These are phyloP conservation scores for Zygothrica quintamaculata DNA, from an alignment of 2,888 invertebrate species.

Conservation along the genomic window DNA sequence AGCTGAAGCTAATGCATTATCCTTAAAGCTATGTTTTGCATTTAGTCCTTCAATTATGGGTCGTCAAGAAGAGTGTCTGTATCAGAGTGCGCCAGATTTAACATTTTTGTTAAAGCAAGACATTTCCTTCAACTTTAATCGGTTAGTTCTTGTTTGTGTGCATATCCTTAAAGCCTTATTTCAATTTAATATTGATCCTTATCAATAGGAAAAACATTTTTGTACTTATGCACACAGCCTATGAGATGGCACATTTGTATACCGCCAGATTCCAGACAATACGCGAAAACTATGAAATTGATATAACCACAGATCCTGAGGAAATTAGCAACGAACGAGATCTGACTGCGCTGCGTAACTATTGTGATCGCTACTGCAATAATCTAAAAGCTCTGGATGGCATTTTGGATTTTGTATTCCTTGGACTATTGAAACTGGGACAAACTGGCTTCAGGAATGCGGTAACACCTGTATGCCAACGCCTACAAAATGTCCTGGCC, in stretches of 20 bases:
- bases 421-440: constrained; percentile 90
- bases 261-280: constrained; percentile 88
- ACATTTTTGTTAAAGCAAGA: constrained; percentile 89
- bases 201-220: constrained; percentile 85
- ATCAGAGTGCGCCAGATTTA: constrained; percentile 90
- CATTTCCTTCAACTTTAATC: constrained; percentile 71
- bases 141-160: too few relatives aligned
- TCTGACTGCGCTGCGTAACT: constrained; percentile 87
- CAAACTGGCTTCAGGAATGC: constrained; percentile 89
- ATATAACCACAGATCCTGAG: constrained; percentile 87
- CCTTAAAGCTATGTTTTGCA: not conserved
- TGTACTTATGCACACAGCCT: constrained; percentile 86
- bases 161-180: too few relatives aligned
- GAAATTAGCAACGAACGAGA: constrained; percentile 88
- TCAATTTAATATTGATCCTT: not conserved
- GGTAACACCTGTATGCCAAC: constrained; percentile 89
- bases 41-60: constrained; percentile 92
- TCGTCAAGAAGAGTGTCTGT: constrained; percentile 91
- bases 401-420: constrained; percentile 88
- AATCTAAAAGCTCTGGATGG: constrained; percentile 89
- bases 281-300: constrained; percentile 89
- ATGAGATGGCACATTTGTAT: constrained; percentile 87
- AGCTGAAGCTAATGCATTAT: too few relatives aligned
- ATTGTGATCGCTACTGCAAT: constrained; percentile 88
- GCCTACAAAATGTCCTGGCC: constrained; percentile 88